phyloP scores from a whole-genome alignment of 2,113 vertebrate genomes.

The Tor tambroides region DNA sequence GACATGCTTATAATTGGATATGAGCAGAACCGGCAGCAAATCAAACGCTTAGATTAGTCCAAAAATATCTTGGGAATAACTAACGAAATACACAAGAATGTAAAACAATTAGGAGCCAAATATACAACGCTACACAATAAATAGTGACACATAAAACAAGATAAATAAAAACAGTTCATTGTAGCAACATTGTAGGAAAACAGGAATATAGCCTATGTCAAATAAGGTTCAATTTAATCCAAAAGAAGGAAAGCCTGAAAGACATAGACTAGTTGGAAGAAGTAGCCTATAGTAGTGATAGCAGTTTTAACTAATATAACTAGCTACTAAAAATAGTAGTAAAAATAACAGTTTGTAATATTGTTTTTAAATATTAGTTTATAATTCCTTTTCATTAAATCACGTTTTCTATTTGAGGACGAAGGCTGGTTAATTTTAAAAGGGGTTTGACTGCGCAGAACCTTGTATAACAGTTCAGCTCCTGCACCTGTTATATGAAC shows the following conservation, averaged over 20 bases:
- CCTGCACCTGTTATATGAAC: constrained; percentile 23
- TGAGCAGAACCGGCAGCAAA: not conserved
- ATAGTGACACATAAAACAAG: not conserved
- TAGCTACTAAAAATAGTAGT: not conserved
- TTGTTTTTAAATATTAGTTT: not conserved
- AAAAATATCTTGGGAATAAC: not conserved
- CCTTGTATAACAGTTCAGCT: not conserved
- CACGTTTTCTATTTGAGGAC: not conserved
- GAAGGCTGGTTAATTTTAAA: not conserved
- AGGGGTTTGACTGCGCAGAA: not conserved
- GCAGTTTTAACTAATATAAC: not conserved
- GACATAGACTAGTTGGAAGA: not conserved
- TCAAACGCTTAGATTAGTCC: not conserved
- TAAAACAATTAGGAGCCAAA: not conserved
- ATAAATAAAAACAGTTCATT: not conserved
- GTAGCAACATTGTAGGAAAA: not conserved
- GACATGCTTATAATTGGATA: not conserved
- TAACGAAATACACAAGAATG: not conserved
- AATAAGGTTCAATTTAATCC: not conserved
- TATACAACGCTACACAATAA: not conserved
- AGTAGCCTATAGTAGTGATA: not conserved
- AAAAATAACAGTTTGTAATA: not conserved
- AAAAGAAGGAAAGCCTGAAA: not conserved
- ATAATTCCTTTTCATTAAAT: not conserved
- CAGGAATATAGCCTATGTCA: not conserved